Percentiles rank a stretch among this genome's conserved stretches.
phyloP scores from a whole-genome alignment of 2,888 invertebrate genomes.

The Rhopalosiphum nymphaeae region DNA sequence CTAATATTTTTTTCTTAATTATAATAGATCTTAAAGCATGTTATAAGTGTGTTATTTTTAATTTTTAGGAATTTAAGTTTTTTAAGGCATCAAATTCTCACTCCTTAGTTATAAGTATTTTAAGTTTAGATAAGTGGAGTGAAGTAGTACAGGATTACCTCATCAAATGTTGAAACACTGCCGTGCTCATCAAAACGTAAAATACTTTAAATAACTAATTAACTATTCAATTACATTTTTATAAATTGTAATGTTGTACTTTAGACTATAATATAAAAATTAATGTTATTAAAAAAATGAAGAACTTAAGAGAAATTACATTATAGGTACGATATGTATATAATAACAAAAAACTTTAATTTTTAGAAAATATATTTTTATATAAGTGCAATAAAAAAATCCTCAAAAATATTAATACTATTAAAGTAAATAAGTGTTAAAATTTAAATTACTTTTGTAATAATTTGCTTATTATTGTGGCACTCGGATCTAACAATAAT shows the following conservation, averaged over 20 bases:
- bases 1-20: no score
- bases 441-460: neutral
- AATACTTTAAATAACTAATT: neutral
- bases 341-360: no score
- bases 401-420: neutral
- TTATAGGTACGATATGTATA: no score
- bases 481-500: neutral
- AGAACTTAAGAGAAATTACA: neutral
- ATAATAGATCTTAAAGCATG: neutral
- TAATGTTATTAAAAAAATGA: neutral
- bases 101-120: neutral
- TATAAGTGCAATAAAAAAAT: neutral
- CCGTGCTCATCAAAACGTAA: neutral
- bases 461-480: neutral
- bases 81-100: neutral
- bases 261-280: neutral
- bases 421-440: neutral
- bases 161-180: neutral
- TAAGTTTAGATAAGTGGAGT: neutral
- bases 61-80: neutral
- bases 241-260: neutral
- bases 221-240: neutral
- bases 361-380: no score
- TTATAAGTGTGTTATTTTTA: neutral
- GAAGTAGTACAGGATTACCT: neutral